Base-by-base conservation (phyloP, 2,888 invertebrate species). In the Scaptomyza parva region DNA sequence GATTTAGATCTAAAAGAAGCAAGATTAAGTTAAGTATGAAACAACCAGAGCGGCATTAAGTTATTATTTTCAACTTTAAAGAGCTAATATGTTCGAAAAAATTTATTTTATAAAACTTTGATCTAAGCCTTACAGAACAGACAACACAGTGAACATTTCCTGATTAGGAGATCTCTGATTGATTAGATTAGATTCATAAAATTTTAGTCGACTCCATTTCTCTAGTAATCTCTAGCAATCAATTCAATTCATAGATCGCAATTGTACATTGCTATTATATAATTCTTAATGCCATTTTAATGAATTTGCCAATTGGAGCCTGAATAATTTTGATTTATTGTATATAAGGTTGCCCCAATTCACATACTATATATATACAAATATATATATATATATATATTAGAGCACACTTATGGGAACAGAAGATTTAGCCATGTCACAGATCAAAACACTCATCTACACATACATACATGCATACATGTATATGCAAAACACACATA, bases 241-340 rank as follows among this genome's bases (percentile, higher is more conserved):
- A 26, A 6, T 26, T 1, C 2, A 26, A 26, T 28, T 28, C 12
- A 47, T 48, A 45, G 43, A 63, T 53, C 72, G 44, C n/a, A 59
- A 60, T 53, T 59, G 55, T 37, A 45, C 43, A 73, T 63, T 24
- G 37, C 33, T 7, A 52, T 54, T 1, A 33, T 48, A 39, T 45
- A 33, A 44, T 24, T 51, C 40, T 24, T 47, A 66, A 67, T 71
- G 53, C 52, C 62, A 65, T 61, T 70, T 67, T 70, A 70, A 79
- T 76, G 63, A 70, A 69, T 76, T 64, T 76, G 84, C 84, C 84
- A 86, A 80, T 73, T 81, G 77, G 84, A 86, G 84, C 80, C 66
- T 67, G 68, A 83, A 65, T 54, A 57, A 58, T 59, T 65, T 60
- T 37, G 60, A 61, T 63, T 58, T 64, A 17, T 47, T 37, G 50